These are phyloP conservation scores for Athalia circularis DNA, from an alignment of 2,888 invertebrate species.

Conservation along the genomic window DNA sequence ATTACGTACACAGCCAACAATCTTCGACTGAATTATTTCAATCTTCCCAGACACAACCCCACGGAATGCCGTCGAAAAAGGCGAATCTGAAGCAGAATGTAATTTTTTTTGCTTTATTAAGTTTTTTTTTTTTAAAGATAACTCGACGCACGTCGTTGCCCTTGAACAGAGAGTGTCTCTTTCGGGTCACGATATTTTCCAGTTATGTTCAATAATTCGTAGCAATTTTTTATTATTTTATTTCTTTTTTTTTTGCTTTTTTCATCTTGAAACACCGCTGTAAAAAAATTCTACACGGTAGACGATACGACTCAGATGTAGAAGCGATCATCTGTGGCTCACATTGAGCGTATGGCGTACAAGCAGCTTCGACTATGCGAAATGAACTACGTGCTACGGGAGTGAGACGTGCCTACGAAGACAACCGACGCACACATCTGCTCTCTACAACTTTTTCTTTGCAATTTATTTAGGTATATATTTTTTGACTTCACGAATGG, in stretches of 20 bases:
- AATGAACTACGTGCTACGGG: slow-evolving; percentile 58
- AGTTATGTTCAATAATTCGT: slow-evolving; percentile 65
- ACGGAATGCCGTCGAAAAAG: not conserved
- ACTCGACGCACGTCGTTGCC: slow-evolving; percentile 54
- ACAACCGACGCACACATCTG: not conserved
- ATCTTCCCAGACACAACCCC: not conserved
- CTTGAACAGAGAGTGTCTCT: slow-evolving; percentile 39
- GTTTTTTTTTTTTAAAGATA: not conserved
- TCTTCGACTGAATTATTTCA: not conserved
- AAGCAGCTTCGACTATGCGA: slow-evolving; percentile 47
- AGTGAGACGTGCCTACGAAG: not conserved
- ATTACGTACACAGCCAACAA: too few relatives aligned
- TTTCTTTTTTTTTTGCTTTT: too few relatives aligned
- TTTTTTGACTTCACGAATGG: too few relatives aligned
- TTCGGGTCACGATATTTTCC: slow-evolving; percentile 58
- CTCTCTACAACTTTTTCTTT: too few relatives aligned
- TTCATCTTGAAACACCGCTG: too few relatives aligned
- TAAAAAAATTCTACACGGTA: too few relatives aligned
- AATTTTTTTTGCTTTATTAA: not conserved
- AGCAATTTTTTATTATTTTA: not conserved
- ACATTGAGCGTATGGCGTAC: not conserved
- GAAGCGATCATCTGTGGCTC: slow-evolving; percentile 17
- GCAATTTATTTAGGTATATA: too few relatives aligned
- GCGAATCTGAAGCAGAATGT: not conserved
- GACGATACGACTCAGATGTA: not conserved